A percentile compares a stretch with the other conserved stretches of the same genome.
phyloP scores from a whole-genome alignment of 2,888 invertebrate species.

The Holacanthella duospinosa region DNA sequence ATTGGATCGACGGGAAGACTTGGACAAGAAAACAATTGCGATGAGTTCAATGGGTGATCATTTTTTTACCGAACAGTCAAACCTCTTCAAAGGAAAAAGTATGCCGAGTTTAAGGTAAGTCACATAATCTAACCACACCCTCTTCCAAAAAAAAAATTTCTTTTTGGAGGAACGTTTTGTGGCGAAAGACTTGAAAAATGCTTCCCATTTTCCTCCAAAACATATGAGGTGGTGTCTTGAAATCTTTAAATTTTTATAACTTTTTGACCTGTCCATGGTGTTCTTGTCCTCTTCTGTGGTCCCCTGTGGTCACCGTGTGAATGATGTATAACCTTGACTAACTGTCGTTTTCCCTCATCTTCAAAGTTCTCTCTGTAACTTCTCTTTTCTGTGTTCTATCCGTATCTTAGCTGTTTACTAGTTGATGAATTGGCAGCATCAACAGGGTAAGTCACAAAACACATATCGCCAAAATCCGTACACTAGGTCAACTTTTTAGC shows the following conservation, averaged over 20 bases:
- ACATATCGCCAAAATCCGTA: background rate
- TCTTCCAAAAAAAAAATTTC: background rate
- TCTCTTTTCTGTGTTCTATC: conserved; percentile 39
- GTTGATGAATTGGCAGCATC: conserved; percentile 50
- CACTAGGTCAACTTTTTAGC: background rate
- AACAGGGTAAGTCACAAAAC: conserved; percentile 53
- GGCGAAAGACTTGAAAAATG: too few species aligned
- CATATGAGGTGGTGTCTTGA: too few species aligned
- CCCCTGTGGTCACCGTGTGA: too few species aligned
- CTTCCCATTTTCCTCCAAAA: too few species aligned
- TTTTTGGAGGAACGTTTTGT: too few species aligned
- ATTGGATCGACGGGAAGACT: conserved; percentile 42
- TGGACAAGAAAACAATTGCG: conserved; percentile 32
- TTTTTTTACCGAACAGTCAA: conserved; percentile 46
- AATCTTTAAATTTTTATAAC: too few species aligned
- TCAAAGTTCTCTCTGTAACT: too few species aligned
- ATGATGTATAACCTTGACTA: too few species aligned
- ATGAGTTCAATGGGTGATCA: conserved; percentile 43
- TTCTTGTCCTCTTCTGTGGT: too few species aligned
- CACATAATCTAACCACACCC: background rate
- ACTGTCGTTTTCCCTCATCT: too few species aligned
- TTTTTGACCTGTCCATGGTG: too few species aligned
- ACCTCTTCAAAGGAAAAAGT: conserved; percentile 85
- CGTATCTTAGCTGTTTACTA: conserved; percentile 64
- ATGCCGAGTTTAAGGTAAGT: conserved; percentile 87